These are phyloP conservation scores for Heterohyrax brucei DNA, from an alignment of 2,797 vertebrate species.

Conservation along the genomic window DNA sequence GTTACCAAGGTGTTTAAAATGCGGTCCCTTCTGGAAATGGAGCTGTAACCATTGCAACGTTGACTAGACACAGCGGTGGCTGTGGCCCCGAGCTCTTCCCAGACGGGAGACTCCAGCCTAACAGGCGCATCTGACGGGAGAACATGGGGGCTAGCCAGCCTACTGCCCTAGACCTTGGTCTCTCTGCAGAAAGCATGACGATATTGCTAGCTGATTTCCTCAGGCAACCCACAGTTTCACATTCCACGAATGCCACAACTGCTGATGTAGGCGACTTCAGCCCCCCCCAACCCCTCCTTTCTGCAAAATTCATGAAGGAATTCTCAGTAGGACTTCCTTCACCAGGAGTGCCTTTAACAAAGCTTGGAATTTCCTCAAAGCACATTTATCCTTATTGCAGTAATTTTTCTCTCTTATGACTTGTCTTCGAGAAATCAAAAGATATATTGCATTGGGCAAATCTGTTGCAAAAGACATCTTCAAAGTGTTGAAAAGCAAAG, in stretches of 20 bases:
- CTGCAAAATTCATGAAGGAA: constrained; percentile 82
- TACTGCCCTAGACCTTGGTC: constrained; percentile 82
- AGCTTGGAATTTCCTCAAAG: constrained; percentile 76
- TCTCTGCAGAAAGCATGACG: constrained; percentile 2
- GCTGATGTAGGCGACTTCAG: constrained; percentile 64
- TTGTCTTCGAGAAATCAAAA: constrained; percentile 12
- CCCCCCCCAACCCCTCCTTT: constrained; percentile 43
- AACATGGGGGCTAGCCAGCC: background rate
- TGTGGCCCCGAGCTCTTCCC: background rate
- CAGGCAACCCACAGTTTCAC: background rate
- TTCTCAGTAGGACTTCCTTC: constrained; percentile 75
- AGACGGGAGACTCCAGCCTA: rapidly evolving
- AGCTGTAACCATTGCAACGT: rapidly evolving
- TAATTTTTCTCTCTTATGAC: constrained; percentile 76
- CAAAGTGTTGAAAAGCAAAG: too few relatives aligned
- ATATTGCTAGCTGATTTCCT: constrained; percentile 8
- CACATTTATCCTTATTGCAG: constrained; percentile 70
- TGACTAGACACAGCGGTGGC: rapidly evolving
- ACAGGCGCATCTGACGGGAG: constrained; percentile 20
- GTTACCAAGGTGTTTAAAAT: constrained; percentile 48
- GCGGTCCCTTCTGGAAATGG: background rate
- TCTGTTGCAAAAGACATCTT: too few relatives aligned
- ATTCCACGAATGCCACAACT: constrained; percentile 75
- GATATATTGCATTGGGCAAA: too few relatives aligned
- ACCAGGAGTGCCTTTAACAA: constrained; percentile 79